Base-by-base conservation (phyloP, 2,113 vertebrate species). In the Otus sunia region DNA sequence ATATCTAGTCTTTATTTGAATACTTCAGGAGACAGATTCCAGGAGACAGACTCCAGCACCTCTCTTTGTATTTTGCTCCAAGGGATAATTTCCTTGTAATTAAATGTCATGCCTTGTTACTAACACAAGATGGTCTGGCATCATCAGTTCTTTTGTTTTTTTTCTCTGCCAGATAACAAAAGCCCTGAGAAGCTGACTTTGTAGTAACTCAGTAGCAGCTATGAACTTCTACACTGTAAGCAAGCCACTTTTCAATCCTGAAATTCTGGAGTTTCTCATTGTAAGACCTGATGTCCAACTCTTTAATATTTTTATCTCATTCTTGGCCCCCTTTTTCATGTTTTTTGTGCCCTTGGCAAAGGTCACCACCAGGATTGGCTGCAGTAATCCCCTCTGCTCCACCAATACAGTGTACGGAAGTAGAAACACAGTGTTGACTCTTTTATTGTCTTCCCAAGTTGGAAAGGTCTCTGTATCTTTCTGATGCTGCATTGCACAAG, bases 361-460 rank as follows among this genome's bases (percentile, higher is more conserved):
- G 45, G 50, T 32, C 23, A 13, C 22, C 77, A 27, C 43, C 19
- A 30, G 66, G 37, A 47, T 25, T 20, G 55, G 73, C 15, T 34
- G 17, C 27, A 41, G 59, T 10, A 67, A 60, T 37, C 49, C 45
- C 45, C 12, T 26, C 27, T 78, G 36, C 32, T 9, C 27, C 17
- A 34, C 34, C 56, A 75, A 32, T 13, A 23, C 25, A 8, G 47
- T 0, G 2, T 43, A 15, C 0, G 0, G 80, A 56, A 41, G 55
- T 5, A 45, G 62, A 50, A 69, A 32, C 22, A 30, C 12, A 8
- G 2, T 15, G 17, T 36, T 50, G 41, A 26, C 17, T 63, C 20
- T 36, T 76, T 55, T 26, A 10, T 32, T 4, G 0, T 20, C 77
- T 59, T 77, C 72, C 49, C 41, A 56, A n/a, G 81, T 25, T 0